These are phyloP conservation scores for Atta texana DNA, from an alignment of 1,140 invertebrate genomes.

Conservation along the genomic window DNA sequence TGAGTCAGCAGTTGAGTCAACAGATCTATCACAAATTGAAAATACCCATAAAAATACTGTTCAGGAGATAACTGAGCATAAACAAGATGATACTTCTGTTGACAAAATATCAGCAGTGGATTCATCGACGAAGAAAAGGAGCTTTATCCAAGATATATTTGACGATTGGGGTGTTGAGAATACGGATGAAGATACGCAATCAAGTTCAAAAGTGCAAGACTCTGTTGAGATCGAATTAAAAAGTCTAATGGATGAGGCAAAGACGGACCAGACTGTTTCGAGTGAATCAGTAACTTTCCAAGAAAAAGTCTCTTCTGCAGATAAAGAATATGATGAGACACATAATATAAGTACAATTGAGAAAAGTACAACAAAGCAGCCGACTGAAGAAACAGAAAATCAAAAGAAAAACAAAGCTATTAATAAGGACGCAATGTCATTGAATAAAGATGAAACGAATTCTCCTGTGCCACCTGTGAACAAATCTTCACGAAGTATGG, in stretches of 20 bases:
- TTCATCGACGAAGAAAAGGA: conserved; percentile 77
- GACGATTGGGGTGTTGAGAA: conserved; percentile 85
- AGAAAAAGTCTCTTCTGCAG: conserved; percentile 61
- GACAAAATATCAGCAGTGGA: conserved; percentile 4
- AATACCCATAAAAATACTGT: background rate
- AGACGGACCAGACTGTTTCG: conserved; percentile 54
- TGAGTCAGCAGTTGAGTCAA: background rate
- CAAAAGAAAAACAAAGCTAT: conserved; percentile 37
- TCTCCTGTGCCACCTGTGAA: background rate
- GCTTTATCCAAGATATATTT: conserved; percentile 84
- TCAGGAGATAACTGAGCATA: background rate
- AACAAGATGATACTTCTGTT: conserved; percentile 12
- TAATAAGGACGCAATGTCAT: background rate
- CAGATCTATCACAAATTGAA: background rate
- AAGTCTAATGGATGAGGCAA: conserved; percentile 81
- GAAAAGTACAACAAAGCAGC: conserved; percentile 15
- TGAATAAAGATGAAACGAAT: conserved; percentile 6
- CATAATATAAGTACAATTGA: conserved; percentile 35
- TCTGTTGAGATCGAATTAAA: conserved; percentile 83
- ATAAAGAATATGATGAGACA: background rate
- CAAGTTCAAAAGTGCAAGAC: conserved; percentile 74
- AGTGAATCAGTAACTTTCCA: conserved; percentile 62
- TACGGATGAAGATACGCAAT: conserved; percentile 78
- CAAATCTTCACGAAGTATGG: conserved; percentile 12
- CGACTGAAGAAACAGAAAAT: conserved; percentile 44